phyloP scores from a whole-genome alignment of 2,888 invertebrate species.

The Drosophila aldrichi region DNA sequence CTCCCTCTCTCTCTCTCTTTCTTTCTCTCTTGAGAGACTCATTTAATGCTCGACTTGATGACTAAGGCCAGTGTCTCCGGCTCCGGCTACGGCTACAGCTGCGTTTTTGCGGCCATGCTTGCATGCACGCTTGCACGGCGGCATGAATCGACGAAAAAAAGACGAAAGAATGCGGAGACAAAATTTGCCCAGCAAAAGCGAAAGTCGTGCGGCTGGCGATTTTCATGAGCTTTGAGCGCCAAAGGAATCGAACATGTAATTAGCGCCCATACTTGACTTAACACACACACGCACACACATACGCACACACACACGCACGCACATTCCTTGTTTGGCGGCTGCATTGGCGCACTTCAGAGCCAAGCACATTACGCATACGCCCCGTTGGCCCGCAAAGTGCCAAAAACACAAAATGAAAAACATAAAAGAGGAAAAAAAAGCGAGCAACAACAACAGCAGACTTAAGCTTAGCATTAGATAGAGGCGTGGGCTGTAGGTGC shows the following conservation, averaged over 20 bases:
- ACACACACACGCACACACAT: conserved; percentile 10
- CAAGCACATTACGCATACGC: conserved; percentile 78
- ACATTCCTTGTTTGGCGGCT: conserved; percentile 24
- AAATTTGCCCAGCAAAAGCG: conserved; percentile 11
- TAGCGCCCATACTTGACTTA: conserved; percentile 33
- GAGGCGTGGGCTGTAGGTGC: background rate
- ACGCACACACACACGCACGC: conserved; percentile 11
- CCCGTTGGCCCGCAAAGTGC: conserved; percentile 50
- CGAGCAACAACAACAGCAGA: conserved; percentile 13
- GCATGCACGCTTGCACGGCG: conserved; percentile 5
- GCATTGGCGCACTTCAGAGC: conserved; percentile 67
- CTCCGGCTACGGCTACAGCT: conserved; percentile 26
- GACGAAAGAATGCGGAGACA: conserved; percentile 13
- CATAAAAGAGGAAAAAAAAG: conserved; percentile 1
- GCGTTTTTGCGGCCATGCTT: conserved; percentile 13
- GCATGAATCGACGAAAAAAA: conserved; percentile 23
- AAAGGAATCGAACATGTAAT: conserved; percentile 38
- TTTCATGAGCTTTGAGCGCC: background rate
- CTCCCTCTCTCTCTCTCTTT: background rate
- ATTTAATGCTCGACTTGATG: conserved; percentile 36
- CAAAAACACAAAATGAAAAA: conserved; percentile 19
- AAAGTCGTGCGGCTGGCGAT: conserved; percentile 6
- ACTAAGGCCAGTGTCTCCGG: conserved; percentile 54
- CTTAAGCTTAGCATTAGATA: conserved; percentile 48
- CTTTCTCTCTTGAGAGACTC: background rate